Conservation (phyloP, 1,140 invertebrate species). For the Ceratosolen fusciceps region DNA sequence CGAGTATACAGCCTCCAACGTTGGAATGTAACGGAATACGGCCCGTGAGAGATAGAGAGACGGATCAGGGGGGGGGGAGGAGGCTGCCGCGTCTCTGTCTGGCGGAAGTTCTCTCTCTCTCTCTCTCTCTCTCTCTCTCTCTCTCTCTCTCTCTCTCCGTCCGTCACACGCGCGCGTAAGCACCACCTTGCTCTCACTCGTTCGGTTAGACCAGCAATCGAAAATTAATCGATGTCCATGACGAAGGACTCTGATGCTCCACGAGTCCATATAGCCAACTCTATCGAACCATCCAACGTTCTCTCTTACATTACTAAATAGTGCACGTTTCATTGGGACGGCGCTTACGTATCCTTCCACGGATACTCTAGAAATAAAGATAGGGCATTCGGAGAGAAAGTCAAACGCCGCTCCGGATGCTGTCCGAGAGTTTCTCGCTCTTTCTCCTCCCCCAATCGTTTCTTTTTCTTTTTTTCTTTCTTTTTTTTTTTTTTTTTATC, state of each 20-base stretch:
- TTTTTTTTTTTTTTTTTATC: too few species aligned
- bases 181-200: neutral
- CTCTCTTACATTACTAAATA: neutral
- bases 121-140: neutral
- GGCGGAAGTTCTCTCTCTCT: neutral
- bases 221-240: neutral
- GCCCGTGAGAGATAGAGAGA: constrained; percentile 6
- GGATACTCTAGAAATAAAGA: neutral
- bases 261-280: neutral
- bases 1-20: neutral
- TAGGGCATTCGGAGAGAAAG: neutral
- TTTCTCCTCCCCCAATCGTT: too few species aligned
- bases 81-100: too few species aligned
- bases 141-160: neutral
- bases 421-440: neutral
- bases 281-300: too few species aligned
- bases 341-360: neutral
- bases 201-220: neutral
- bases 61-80: too few species aligned
- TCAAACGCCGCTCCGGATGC: neutral
- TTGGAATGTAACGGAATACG: constrained; percentile 19
- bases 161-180: neutral
- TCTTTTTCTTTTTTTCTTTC: too few species aligned
- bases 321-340: neutral
- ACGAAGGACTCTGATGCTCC: neutral